These are phyloP conservation scores for Anoplophora glabripennis DNA, from an alignment of 1,140 invertebrate species.

Conservation along the genomic window DNA sequence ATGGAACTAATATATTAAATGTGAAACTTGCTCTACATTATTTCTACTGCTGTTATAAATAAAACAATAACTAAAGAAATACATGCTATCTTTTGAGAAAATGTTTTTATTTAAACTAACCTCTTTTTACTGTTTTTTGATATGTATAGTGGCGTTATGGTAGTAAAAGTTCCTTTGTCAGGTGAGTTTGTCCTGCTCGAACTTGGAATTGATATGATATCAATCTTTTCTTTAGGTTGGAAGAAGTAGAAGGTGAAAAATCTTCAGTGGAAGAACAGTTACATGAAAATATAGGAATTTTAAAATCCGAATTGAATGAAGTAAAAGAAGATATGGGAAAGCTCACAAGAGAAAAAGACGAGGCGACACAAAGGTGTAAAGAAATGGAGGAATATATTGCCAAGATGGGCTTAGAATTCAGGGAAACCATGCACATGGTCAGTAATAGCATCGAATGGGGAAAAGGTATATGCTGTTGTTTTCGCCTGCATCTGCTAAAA, in stretches of 20 bases:
- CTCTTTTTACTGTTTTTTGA: too few relatives aligned
- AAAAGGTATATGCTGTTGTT: conserved; percentile 18
- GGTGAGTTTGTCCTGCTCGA: conserved; percentile 10
- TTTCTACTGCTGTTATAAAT: too few relatives aligned
- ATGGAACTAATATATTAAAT: too few relatives aligned
- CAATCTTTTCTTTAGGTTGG: conserved; percentile 37
- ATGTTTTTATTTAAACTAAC: too few relatives aligned
- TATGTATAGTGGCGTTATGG: too few relatives aligned
- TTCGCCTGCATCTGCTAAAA: background rate
- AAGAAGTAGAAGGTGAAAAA: conserved; percentile 19
- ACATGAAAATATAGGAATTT: conserved; percentile 3
- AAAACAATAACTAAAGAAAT: too few relatives aligned
- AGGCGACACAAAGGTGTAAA: conserved; percentile 22
- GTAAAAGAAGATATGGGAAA: conserved; percentile 5
- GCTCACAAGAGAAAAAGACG: conserved; percentile 11
- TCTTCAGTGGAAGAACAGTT: conserved; percentile 14
- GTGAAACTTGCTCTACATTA: too few relatives aligned
- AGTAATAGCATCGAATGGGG: conserved; percentile 29
- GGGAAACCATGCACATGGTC: conserved; percentile 25
- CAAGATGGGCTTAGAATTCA: conserved; percentile 18
- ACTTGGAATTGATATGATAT: conserved; percentile 42
- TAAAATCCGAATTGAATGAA: conserved; percentile 10
- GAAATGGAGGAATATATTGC: conserved; percentile 22
- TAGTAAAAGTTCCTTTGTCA: too few relatives aligned
- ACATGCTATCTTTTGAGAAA: too few relatives aligned